Evolutionary conservation across 2,888 invertebrate genomes (phyloP).

Genomic region (Scaptomyza polygonia): DNA sequence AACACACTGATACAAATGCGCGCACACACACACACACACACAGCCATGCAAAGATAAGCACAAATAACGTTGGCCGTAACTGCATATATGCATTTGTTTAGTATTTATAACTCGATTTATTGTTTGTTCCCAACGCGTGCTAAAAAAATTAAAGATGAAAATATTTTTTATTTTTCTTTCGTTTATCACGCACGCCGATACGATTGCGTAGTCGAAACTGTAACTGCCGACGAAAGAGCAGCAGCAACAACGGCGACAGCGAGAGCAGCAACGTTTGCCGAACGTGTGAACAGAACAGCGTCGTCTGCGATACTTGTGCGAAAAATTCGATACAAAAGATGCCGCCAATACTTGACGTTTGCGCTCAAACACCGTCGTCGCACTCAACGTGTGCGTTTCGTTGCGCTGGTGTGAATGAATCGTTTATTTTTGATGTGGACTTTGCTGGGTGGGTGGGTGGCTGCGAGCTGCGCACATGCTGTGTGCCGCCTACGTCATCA

Average conservation of each 20-base stretch:
- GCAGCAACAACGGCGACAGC: conserved; percentile 20
- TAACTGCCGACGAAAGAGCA: conserved; percentile 30
- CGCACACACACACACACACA: conserved; percentile 5
- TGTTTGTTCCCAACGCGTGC: conserved; percentile 23
- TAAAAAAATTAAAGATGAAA: conserved; percentile 16
- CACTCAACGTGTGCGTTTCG: conserved; percentile 54
- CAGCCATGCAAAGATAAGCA: conserved; percentile 8
- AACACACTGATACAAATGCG: conserved; percentile 16
- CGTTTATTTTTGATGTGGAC: background rate
- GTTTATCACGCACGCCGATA: conserved; percentile 37
- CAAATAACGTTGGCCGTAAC: conserved; percentile 7
- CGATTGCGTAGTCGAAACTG: conserved; percentile 37
- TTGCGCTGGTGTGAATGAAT: conserved; percentile 22
- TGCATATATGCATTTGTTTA: conserved; percentile 29
- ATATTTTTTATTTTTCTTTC: conserved; percentile 2
- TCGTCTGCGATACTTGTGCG: conserved; percentile 67
- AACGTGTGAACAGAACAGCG: conserved; percentile 71
- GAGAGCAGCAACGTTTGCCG: conserved; percentile 51
- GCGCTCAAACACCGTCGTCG: conserved; percentile 52
- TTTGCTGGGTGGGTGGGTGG: conserved; percentile 5
- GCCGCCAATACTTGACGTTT: conserved; percentile 65
- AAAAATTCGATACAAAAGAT: conserved; percentile 65
- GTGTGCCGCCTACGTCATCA: conserved; percentile 46
- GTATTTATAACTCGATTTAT: conserved; percentile 24
- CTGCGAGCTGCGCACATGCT: conserved; percentile 8